Percentiles rank a stretch among this genome's conserved stretches.
phyloP scores from a whole-genome alignment of 2,797 vertebrate species.

The Lacerta agilis region DNA sequence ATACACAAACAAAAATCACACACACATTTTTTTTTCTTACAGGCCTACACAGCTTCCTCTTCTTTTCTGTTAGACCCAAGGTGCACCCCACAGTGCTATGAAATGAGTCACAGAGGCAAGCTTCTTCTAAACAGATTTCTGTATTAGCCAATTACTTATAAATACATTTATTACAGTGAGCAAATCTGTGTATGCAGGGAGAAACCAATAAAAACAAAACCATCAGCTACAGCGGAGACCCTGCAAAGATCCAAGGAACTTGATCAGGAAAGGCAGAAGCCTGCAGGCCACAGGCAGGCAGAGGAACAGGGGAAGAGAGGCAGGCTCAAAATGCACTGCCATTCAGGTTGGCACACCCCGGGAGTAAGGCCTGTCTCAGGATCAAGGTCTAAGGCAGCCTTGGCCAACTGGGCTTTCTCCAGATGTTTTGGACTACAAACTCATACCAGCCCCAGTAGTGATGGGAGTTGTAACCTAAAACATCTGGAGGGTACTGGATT shows the following conservation, averaged over 20 bases:
- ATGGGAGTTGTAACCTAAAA: too few species aligned
- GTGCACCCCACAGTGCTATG: neutral
- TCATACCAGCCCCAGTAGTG: too few species aligned
- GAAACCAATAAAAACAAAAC: neutral
- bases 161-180: conserved; percentile 21
- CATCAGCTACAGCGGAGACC: neutral
- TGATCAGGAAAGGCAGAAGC: neutral
- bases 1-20: too few species aligned
- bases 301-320: too few species aligned
- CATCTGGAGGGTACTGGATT: too few species aligned
- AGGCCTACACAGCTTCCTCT: neutral
- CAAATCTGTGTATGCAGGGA: neutral
- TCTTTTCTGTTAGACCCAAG: neutral
- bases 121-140: neutral
- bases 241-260: neutral
- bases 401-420: neutral
- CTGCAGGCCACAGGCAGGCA: neutral
- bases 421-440: too few species aligned
- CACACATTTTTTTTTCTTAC: neutral
- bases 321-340: too few species aligned
- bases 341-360: neutral
- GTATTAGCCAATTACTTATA: conserved; percentile 1
- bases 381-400: too few species aligned
- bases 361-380: neutral
- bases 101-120: neutral